phyloP scores from a whole-genome alignment of 2,888 invertebrate genomes.

The Abscondita cerata region DNA sequence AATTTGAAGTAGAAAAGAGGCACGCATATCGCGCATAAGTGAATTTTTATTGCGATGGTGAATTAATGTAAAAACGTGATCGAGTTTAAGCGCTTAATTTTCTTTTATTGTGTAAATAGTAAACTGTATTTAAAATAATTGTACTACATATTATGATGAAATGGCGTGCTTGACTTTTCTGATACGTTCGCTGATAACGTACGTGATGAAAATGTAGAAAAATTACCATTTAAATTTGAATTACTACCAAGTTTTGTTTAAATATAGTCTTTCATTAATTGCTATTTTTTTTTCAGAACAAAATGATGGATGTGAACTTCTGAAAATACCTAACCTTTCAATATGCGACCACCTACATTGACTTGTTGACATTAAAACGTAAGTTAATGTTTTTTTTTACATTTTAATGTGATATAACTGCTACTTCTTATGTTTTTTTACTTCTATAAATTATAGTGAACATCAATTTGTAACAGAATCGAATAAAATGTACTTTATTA shows the following conservation, averaged over 20 bases:
- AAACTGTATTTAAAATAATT: not conserved
- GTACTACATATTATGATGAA: constrained; percentile 6
- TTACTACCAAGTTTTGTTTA: not conserved
- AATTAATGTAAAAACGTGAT: not conserved
- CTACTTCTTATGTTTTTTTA: no score
- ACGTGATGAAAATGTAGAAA: constrained; percentile 4
- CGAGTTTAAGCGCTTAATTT: constrained; percentile 4
- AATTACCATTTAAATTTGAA: constrained; percentile 4
- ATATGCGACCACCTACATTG: constrained; percentile 51
- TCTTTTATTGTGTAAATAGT: not conserved
- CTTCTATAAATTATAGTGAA: no score
- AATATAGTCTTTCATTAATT: not conserved
- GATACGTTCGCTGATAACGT: constrained; percentile 1
- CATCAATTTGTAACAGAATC: no score
- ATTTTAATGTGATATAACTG: no score
- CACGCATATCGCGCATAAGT: not conserved
- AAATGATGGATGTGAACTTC: constrained; percentile 39
- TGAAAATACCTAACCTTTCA: constrained; percentile 40
- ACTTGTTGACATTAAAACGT: constrained; percentile 55
- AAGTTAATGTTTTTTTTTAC: no score
- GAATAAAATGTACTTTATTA: no score
- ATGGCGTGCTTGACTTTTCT: constrained; percentile 1
- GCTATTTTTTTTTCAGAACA: constrained; percentile 32
- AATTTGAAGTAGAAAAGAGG: not conserved
- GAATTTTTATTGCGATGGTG: not conserved